Conservation (phyloP, 2,113 vertebrate genomes). For the Stigmatopora argus region DNA sequence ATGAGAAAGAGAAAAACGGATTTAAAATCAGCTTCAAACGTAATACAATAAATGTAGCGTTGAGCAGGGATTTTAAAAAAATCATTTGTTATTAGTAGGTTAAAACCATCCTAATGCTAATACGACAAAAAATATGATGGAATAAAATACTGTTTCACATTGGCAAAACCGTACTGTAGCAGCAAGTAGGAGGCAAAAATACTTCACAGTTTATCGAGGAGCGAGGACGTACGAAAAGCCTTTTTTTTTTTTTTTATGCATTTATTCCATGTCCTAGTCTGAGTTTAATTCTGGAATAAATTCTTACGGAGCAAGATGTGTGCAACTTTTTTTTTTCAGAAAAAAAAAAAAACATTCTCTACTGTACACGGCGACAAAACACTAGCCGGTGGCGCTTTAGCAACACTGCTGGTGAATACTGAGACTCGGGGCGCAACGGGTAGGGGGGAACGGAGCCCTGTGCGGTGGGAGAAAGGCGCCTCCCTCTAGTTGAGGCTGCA, state of each 20-base stretch:
- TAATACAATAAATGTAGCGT: no score
- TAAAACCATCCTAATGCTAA: slow-evolving; percentile 30
- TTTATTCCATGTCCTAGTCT: not conserved
- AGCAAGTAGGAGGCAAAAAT: slow-evolving; percentile 60
- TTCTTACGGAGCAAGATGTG: slow-evolving; percentile 16
- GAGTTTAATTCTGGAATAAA: not conserved
- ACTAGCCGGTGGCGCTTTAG: not conserved
- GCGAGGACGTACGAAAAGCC: not conserved
- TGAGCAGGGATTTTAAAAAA: not conserved
- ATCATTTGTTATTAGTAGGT: not conserved
- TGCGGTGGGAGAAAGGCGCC: slow-evolving; percentile 3
- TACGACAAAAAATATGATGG: slow-evolving; percentile 24
- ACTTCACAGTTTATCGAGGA: slow-evolving; percentile 66
- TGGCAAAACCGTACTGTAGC: slow-evolving; percentile 62
- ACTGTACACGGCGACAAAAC: not conserved
- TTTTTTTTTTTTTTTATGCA: not conserved
- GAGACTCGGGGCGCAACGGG: slow-evolving; percentile 6
- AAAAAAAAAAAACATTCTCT: not conserved
- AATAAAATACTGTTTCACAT: slow-evolving; percentile 43
- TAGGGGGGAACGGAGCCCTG: slow-evolving; percentile 40
- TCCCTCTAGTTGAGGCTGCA: slow-evolving; percentile 86
- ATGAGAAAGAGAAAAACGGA: no score
- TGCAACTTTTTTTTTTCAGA: slow-evolving; percentile 33
- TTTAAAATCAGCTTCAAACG: no score
- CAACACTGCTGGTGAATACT: slow-evolving; percentile 64